phyloP scores from a whole-genome alignment of 2,797 vertebrate species.

The Siniperca undulata region DNA sequence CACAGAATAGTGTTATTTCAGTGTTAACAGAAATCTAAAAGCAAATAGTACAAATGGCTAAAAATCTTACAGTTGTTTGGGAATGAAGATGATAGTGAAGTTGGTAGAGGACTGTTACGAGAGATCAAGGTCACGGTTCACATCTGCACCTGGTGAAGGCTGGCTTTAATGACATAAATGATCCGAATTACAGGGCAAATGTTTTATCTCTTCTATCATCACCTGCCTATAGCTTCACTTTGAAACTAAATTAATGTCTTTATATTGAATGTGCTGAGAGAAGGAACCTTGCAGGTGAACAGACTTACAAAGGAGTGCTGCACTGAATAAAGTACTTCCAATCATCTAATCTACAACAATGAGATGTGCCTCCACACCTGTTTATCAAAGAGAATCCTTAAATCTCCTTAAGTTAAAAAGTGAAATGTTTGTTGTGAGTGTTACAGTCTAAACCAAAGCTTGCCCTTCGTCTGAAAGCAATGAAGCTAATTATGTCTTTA shows the following conservation, averaged over 20 bases:
- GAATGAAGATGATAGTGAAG: not conserved
- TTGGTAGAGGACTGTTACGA: constrained; percentile 9
- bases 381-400: constrained; percentile 30
- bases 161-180: constrained; percentile 59
- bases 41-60: not conserved
- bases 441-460: constrained; percentile 3
- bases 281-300: constrained; percentile 54
- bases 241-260: constrained; percentile 45
- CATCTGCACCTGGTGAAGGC: constrained; percentile 61
- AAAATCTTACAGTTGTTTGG: not conserved
- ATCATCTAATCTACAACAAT: constrained; percentile 30
- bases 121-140: constrained; percentile 60
- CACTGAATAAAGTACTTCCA: constrained; percentile 28
- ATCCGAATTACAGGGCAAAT: constrained; percentile 59
- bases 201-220: constrained; percentile 71
- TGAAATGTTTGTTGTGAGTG: constrained; percentile 33
- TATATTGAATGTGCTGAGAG: constrained; percentile 63
- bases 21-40: not conserved
- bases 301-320: constrained; percentile 18
- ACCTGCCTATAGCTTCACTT: constrained; percentile 57
- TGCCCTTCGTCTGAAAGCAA: constrained; percentile 46
- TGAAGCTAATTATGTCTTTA: constrained; percentile 77
- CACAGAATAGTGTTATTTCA: not conserved
- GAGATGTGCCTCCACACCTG: constrained; percentile 35
- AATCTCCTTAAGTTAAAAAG: constrained; percentile 9